Evolutionary conservation across 2,888 invertebrate genomes (phyloP), one percentile per base, ranked within the genome.

Genomic region (Drosophila pseudotalamancana): DNA sequence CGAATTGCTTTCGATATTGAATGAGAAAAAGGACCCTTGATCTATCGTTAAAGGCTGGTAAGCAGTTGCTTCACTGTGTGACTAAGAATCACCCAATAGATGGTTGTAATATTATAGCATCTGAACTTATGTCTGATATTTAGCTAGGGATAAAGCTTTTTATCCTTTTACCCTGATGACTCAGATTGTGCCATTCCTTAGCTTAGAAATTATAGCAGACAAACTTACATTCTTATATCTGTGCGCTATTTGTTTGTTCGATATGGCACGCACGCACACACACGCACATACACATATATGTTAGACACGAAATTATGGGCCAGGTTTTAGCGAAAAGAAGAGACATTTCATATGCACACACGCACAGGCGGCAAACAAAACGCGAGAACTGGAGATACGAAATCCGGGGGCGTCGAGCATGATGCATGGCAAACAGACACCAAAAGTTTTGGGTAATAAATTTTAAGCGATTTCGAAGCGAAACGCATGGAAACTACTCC

Each of bases 171-270:
- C n/a, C n/a, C n/a, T 19, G 43, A 43, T 43, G 43, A 43, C 29
- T 40, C 40, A 40, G 23, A 21, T 23, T 0, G 11, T 8, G 8
- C 39, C n/a, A n/a, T 1, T 39, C 59, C 74, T 77, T 53, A 57
- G 77, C 80, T 69, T 70, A 53, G 65, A 55, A 29, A 64, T 54
- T 25, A 55, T 31, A 54, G 6, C 25, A 78, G 60, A 57, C 59
- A 55, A 61, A 75, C 63, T 64, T 55, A 59, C 68, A 72, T 79
- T 53, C 43, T 14, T 19, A 8, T 49, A 32, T 43, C 12, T 11
- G 1, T 19, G 77, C 77, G 66, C 21, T 61, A 72, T 60, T 87
- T 87, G 87, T 87, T 87, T 87, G 87, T 87, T 87, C 87, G 87
- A 87, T 87, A 87, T 74, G 57, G 14, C 40, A 45, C 12, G 35